Conservation (phyloP, 1,140 invertebrate genomes). For the Zaprionus gabonicus region DNA sequence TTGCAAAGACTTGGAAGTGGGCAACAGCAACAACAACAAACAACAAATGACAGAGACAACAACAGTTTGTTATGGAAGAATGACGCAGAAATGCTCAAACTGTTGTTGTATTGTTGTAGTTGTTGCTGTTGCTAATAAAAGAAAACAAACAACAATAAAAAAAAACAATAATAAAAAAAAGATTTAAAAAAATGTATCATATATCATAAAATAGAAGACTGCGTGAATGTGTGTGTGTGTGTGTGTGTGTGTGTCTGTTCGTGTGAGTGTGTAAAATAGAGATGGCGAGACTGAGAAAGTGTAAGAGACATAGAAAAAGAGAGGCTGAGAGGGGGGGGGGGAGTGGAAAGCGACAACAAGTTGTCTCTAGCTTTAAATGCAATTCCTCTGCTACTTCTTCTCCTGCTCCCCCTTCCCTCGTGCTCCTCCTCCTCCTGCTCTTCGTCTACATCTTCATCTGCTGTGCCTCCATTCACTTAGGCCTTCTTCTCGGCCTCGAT, state of each 20-base stretch:
- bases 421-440: neutral
- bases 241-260: slow-evolving; percentile 8
- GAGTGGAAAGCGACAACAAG: slow-evolving; percentile 37
- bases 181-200: slow-evolving; percentile 3
- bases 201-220: slow-evolving; percentile 7
- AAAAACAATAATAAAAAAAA: slow-evolving; percentile 10
- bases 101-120: slow-evolving; percentile 2
- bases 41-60: neutral
- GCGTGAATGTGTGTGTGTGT: slow-evolving; percentile 8
- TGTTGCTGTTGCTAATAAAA: neutral
- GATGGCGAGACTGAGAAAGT: slow-evolving; percentile 11
- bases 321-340: slow-evolving; percentile 8
- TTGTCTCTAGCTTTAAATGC: slow-evolving; percentile 17
- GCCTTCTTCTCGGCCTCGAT: slow-evolving; percentile 90
- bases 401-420: neutral
- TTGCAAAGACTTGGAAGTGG: slow-evolving; percentile 14
- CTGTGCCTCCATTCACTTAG: slow-evolving; percentile 76
- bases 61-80: neutral
- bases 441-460: neutral
- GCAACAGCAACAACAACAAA: slow-evolving; percentile 19
- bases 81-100: neutral
- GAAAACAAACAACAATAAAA: slow-evolving; percentile 10
- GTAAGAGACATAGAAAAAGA: slow-evolving; percentile 9
- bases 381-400: slow-evolving; percentile 17
- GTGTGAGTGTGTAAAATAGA: neutral